Percentiles rank a stretch among this genome's conserved stretches.
Evolutionary conservation across 2,888 invertebrate genomes (phyloP).

Genomic region (Drosophila borealis): DNA sequence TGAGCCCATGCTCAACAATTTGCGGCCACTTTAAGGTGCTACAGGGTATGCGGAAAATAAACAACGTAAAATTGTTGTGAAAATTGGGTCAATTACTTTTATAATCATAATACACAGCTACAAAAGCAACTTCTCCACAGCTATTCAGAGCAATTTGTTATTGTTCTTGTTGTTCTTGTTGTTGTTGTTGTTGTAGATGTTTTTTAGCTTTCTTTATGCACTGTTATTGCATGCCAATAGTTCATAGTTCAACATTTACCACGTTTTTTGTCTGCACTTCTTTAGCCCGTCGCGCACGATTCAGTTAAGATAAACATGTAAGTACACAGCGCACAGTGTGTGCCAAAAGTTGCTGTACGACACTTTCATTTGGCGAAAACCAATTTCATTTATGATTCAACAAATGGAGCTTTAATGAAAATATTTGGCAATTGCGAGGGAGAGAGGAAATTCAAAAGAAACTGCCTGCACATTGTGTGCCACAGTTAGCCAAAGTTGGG

Average conservation of each 20-base stretch:
- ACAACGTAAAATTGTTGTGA: slow-evolving; percentile 34
- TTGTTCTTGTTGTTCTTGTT: slow-evolving; percentile 17
- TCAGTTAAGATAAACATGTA: slow-evolving; percentile 58
- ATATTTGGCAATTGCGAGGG: background rate
- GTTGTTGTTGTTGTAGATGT: slow-evolving; percentile 7
- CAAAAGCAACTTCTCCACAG: slow-evolving; percentile 34
- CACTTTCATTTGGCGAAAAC: too few species aligned
- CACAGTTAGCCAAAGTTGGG: slow-evolving; percentile 1
- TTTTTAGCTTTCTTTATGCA: slow-evolving; percentile 37
- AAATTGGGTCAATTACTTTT: slow-evolving; percentile 73
- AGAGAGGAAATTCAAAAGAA: too few species aligned
- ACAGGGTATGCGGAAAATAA: slow-evolving; percentile 22
- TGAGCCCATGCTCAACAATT: too few species aligned
- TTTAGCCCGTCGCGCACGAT: slow-evolving; percentile 18
- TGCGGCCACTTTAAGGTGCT: background rate
- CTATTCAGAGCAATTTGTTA: slow-evolving; percentile 42
- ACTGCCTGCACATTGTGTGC: background rate
- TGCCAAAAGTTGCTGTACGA: slow-evolving; percentile 14
- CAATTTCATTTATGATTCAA: too few species aligned
- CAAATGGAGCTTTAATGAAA: too few species aligned
- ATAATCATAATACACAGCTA: slow-evolving; percentile 65
- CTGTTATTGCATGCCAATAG: slow-evolving; percentile 67
- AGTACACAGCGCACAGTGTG: slow-evolving; percentile 35
- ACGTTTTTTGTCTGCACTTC: slow-evolving; percentile 34
- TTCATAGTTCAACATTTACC: slow-evolving; percentile 61